Evolutionary conservation across 2,113 vertebrate genomes (phyloP).

Genomic region (Lycocorax pyrrhopterus): DNA sequence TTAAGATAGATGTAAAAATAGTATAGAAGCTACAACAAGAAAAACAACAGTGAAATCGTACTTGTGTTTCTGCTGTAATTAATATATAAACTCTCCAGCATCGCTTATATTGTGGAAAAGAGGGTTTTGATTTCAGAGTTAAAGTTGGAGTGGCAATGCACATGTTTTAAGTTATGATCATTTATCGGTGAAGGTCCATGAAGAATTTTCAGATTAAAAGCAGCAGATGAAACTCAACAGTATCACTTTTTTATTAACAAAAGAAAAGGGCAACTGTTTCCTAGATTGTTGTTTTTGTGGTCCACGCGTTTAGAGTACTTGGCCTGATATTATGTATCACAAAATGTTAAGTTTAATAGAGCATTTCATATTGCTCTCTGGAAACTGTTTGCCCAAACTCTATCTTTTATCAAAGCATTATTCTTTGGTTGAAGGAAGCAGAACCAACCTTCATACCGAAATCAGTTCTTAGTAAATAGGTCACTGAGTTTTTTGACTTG

Average conservation of each 20-base stretch:
- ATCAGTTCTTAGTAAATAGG: not conserved
- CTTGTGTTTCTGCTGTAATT: not conserved
- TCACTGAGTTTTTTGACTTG: not conserved
- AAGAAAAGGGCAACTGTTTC: not conserved
- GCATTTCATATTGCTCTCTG: not conserved
- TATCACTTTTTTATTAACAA: not conserved
- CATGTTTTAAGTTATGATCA: not conserved
- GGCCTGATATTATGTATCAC: not conserved
- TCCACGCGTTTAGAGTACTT: not conserved
- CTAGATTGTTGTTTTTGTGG: not conserved
- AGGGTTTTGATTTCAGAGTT: not conserved
- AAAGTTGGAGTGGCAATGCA: not conserved
- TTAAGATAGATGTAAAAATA: not conserved
- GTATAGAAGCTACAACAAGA: not conserved
- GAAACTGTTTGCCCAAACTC: not conserved
- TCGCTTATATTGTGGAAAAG: not conserved
- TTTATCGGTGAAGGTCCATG: not conserved
- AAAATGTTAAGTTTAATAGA: not conserved
- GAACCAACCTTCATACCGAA: not conserved
- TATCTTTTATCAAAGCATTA: not conserved
- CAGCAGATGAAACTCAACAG: not conserved
- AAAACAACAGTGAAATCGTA: not conserved
- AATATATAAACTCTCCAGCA: accelerated
- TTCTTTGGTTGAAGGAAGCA: not conserved
- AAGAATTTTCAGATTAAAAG: not conserved